These are phyloP conservation scores for Halocaridina rubra DNA, from an alignment of 2,888 invertebrate genomes.

Conservation along the genomic window DNA sequence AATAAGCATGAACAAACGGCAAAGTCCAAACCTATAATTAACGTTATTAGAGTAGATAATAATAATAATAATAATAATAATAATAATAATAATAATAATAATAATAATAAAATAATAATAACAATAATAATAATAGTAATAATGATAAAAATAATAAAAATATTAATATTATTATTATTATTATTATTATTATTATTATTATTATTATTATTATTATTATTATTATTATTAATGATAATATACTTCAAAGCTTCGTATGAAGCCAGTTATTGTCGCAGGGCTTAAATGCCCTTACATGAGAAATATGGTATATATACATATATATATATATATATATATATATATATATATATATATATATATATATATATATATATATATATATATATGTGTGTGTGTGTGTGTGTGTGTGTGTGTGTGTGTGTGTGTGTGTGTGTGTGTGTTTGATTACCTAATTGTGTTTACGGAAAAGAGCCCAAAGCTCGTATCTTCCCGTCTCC, in stretches of 20 bases:
- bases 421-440: background rate
- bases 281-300: background rate
- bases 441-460: no score
- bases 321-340: background rate
- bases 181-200: background rate
- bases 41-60: background rate
- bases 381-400: background rate
- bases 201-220: background rate
- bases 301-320: background rate
- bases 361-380: background rate
- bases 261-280: background rate
- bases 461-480: no score
- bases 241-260: no score
- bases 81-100: background rate
- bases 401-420: background rate
- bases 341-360: background rate
- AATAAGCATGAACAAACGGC: no score
- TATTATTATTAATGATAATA: background rate
- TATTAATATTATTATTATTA: background rate
- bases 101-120: background rate
- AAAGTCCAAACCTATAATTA: no score
- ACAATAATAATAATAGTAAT: background rate
- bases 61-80: background rate
- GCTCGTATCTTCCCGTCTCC: no score
- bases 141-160: no score